Evolutionary conservation across 92 coral and sea anemone genomes (phyloP), one percentile per base, ranked within the genome.

Genomic region (Virgularia gustaviana): DNA sequence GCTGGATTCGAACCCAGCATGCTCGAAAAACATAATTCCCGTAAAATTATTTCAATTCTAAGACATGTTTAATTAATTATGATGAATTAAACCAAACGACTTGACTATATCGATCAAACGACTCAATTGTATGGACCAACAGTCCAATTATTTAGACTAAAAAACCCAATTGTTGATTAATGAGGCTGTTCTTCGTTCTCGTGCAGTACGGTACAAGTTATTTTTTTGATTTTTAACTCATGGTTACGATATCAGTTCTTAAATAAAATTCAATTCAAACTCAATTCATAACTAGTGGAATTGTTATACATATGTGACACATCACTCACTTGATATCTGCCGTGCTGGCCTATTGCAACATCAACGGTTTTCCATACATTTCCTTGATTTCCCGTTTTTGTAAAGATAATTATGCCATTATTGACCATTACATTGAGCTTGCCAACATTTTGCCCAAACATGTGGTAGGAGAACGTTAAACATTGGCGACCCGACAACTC

Each of bases 401-500:
- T 20, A 56, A 44, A 65, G 20, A 30, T 13, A 8, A 41, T 19
- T 9, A 18, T 6, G n/a, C 38, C 37, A 28, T 20, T 30, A 4
- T 44, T 65, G 25, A 41, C 34, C 34, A 22, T 41, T 7, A 65
- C 72, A 15, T 7, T 43, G 6, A 65, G 72, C 2, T 53, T 19
- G 41, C 72, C 72, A 6, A 41, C 44, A n/a, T 16, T 11, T 2
- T n/a, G 20, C 9, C 72, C 72, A 32, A 41, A 41, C 72, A 65
- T 65, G 27, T 65, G 72, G 47, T 65, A 65, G 29, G 32, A 36
- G 27, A 65, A 65, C 44, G 41, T 65, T 9, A 65, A 39, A 65
- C 72, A 65, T 24, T 65, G 56, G 30, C 36, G 0, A 11, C 72
- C 72, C 18, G 33, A 39, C 23, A 65, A 36, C 13, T 12, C 20